phyloP scores from a whole-genome alignment of 2,888 invertebrate species.

The Frankliniella intonsa region DNA sequence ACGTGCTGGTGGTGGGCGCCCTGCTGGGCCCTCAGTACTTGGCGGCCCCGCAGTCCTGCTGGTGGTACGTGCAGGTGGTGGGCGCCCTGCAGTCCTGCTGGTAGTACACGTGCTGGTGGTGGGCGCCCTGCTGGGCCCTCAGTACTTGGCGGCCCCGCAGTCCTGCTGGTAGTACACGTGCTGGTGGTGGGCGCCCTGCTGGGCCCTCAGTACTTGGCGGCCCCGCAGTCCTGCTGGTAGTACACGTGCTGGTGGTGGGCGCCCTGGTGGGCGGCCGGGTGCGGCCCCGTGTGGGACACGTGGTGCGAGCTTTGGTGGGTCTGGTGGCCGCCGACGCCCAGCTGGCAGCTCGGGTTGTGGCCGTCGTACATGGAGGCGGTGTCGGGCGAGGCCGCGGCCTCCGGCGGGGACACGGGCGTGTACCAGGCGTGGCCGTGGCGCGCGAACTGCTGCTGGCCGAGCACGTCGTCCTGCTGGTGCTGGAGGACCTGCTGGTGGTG shows the following conservation, averaged over 20 bases:
- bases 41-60: not conserved
- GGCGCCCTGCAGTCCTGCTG: not conserved
- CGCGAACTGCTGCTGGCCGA: conserved; percentile 37
- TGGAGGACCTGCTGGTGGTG: conserved; percentile 36
- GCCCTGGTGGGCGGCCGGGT: not conserved
- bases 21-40: not conserved
- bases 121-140: not conserved
- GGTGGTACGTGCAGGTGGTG: conserved; percentile 1
- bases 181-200: not conserved
- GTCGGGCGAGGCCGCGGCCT: conserved; percentile 43
- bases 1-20: not conserved
- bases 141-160: not conserved
- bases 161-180: too few species aligned
- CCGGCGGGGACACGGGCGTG: conserved; percentile 36
- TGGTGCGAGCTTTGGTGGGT: not conserved
- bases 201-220: not conserved
- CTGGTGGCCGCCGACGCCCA: conserved; percentile 41
- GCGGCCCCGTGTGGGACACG: not conserved
- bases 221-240: not conserved
- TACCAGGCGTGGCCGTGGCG: conserved; percentile 37
- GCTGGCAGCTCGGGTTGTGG: conserved; percentile 48
- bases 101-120: not conserved
- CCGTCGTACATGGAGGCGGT: conserved; percentile 46
- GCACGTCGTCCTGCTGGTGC: conserved; percentile 37
- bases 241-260: conserved; percentile 4